Base-by-base conservation (phyloP, 1,140 invertebrate genomes). In the Calephelis virginiensis region DNA sequence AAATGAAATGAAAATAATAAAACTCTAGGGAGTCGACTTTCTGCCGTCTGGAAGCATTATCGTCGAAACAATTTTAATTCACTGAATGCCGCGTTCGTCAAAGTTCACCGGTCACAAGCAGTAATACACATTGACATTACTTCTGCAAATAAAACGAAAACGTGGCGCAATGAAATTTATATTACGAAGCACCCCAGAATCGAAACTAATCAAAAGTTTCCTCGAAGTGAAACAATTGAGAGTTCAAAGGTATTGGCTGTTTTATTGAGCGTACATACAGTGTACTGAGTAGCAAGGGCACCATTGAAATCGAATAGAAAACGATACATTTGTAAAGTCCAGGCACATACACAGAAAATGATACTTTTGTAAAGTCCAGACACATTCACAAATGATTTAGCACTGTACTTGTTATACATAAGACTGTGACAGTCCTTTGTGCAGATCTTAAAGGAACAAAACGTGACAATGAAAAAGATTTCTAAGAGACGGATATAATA, bases 161-260 rank as follows among this genome's bases (percentile, higher is more conserved):
- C 11, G 45, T 63, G 12, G 28, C 28, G 45, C 40, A 53, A 17
- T 64, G 28, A 43, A 17, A 56, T 46, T 63, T 66, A 67, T 59
- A 68, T 48, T 40, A 68, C 64, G 50, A 63, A 40, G n/a, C 10
- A 9, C 61, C n/a, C 72, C 68, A 71, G 68, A 72, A 75, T 75
- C 75, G 68, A 74, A 80, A 80, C 75, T 77, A 82, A 83, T 83
- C 80, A 79, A 78, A 83, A 80, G 66, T 83, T 83, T 78, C 56
- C 72, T n/a, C 45, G n/a, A 75, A 67, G 60, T 71, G 64, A 73
- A 73, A 53, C 49, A 40, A 17, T 9, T 28, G 14, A n/a, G 38
- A 50, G 7, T 17, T 63, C 47, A 38, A 74, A 81, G 72, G 72
- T 76, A 80, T 77, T 75, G 7, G 74, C 72, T 73, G 67, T 80